Percentiles rank a stretch among this genome's conserved stretches.
phyloP scores from a whole-genome alignment of 2,113 vertebrate genomes.

The Forbesichthys papilliferus region DNA sequence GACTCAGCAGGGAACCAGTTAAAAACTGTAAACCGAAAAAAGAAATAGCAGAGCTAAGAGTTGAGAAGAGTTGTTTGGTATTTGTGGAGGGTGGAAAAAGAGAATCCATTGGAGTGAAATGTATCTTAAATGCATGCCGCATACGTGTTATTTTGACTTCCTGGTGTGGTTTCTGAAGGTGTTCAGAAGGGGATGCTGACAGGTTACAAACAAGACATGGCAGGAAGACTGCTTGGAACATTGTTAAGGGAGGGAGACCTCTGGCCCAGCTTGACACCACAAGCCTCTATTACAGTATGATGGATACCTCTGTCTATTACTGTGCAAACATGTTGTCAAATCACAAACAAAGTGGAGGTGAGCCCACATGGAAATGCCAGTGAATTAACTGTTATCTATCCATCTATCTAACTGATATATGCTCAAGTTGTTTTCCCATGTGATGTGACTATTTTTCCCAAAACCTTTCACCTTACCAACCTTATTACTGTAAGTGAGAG shows the following conservation, averaged over 20 bases:
- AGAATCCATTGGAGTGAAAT: conserved; percentile 1
- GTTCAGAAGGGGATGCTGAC: conserved; percentile 5
- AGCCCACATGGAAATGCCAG: conserved; percentile 3
- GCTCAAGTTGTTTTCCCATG: too few relatives aligned
- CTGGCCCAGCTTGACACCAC: conserved; percentile 15
- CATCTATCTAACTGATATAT: too few relatives aligned
- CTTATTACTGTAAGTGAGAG: background rate
- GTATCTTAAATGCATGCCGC: background rate
- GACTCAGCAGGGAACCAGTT: conserved; percentile 36
- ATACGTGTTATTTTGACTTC: background rate
- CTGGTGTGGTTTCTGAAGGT: conserved; percentile 16
- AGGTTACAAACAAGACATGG: conserved; percentile 19
- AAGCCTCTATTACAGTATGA: background rate
- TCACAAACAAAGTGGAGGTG: background rate
- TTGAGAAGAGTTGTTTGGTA: conserved; percentile 26
- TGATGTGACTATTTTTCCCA: background rate
- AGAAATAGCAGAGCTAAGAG: background rate
- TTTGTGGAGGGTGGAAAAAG: conserved; percentile 34
- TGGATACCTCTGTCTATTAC: conserved; percentile 6
- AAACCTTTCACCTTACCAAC: background rate
- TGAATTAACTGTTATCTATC: conserved; percentile 8
- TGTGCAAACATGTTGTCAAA: conserved; percentile 28
- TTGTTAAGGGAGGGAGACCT: conserved; percentile 54
- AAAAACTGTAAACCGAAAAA: conserved; percentile 46
- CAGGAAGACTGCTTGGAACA: conserved; percentile 17